Percentiles rank a stretch among this genome's conserved stretches.
Conservation (phyloP, 2,888 invertebrate species). For the Tenthredo notha region DNA sequence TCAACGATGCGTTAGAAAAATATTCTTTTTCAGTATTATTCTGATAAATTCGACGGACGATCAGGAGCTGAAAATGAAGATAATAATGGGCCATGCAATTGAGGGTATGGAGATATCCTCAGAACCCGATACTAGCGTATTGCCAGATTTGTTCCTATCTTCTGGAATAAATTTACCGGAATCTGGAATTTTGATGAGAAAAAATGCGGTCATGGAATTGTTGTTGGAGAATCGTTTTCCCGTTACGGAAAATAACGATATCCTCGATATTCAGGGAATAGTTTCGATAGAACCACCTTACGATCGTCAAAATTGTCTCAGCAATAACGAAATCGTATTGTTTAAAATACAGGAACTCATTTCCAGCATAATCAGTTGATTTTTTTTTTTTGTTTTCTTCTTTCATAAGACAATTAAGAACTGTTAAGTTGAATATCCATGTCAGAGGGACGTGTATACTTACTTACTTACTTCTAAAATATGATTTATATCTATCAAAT, state of each 20-base stretch:
- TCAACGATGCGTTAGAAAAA: background rate
- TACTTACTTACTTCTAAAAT: background rate
- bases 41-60: constrained; percentile 63
- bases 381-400: background rate
- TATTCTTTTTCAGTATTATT: constrained; percentile 66
- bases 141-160: constrained; percentile 68
- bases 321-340: constrained; percentile 71
- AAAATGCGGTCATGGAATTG: constrained; percentile 65
- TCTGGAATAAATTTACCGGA: constrained; percentile 57
- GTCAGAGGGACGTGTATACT: background rate
- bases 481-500: background rate
- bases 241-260: constrained; percentile 68
- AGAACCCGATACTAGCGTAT: constrained; percentile 58
- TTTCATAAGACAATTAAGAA: background rate
- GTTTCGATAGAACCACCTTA: constrained; percentile 74
- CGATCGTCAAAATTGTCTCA: constrained; percentile 68
- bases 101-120: constrained; percentile 67
- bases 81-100: constrained; percentile 71
- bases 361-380: constrained; percentile 52
- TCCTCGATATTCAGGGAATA: constrained; percentile 69
- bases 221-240: constrained; percentile 71
- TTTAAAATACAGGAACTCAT: constrained; percentile 70
- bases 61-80: constrained; percentile 64
- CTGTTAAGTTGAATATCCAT: background rate
- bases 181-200: constrained; percentile 62